These are phyloP conservation scores for Chironomus tepperi DNA, from an alignment of 1,140 invertebrate species.

Conservation along the genomic window DNA sequence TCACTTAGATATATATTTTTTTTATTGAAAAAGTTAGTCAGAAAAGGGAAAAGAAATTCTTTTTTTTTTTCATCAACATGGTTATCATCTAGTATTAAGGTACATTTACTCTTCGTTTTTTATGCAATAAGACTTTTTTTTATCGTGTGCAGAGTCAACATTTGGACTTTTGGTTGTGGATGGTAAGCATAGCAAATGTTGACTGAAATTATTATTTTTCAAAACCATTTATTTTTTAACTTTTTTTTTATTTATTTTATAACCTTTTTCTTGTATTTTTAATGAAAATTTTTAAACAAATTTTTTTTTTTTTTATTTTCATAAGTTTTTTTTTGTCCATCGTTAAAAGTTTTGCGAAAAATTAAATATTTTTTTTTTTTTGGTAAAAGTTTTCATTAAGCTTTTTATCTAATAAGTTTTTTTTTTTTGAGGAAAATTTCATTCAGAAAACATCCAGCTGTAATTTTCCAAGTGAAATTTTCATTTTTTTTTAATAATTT, in stretches of 20 bases:
- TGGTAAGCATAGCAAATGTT: too few species aligned
- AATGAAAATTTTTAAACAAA: background rate
- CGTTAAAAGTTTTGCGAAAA: background rate
- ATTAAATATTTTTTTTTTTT: background rate
- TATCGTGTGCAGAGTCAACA: too few species aligned
- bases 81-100: background rate
- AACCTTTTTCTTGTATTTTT: background rate
- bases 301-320: background rate
- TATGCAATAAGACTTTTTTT: background rate
- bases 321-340: constrained; percentile 4
- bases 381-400: background rate
- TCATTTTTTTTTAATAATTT: too few species aligned
- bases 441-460: constrained; percentile 20
- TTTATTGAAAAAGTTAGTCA: background rate
- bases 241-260: constrained; percentile 9
- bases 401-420: background rate
- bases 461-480: constrained; percentile 18
- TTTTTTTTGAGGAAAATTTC: constrained; percentile 1
- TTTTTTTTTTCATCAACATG: background rate
- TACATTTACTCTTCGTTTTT: constrained; percentile 17
- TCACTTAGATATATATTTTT: background rate
- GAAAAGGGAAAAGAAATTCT: background rate
- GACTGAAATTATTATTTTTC: background rate
- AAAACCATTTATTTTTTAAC: constrained; percentile 6
- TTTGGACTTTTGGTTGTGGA: too few species aligned